Evolutionary conservation across 2,113 vertebrate genomes (phyloP).

Genomic region (Amazona guildingii): DNA sequence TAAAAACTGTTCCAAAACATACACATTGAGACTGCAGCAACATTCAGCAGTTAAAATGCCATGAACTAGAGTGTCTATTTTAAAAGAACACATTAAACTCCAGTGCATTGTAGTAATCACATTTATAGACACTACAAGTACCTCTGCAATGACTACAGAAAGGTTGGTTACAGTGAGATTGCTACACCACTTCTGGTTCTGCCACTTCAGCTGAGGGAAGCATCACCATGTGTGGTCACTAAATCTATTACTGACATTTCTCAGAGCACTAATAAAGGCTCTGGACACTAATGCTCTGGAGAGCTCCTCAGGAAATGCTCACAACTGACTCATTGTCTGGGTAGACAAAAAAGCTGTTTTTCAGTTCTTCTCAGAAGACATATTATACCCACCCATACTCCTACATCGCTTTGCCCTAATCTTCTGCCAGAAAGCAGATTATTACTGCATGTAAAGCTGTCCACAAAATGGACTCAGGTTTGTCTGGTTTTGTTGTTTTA

Average conservation of each 20-base stretch:
- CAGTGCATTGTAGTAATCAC: rapidly evolving
- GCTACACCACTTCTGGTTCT: background rate
- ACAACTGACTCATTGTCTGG: background rate
- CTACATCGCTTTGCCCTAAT: background rate
- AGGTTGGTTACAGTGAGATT: background rate
- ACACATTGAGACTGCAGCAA: background rate
- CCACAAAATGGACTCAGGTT: background rate
- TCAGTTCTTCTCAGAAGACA: background rate
- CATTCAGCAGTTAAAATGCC: background rate
- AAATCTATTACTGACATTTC: background rate
- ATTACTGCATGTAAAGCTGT: background rate
- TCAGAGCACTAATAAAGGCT: background rate
- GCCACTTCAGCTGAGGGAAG: background rate
- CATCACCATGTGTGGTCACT: background rate
- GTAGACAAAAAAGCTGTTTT: background rate
- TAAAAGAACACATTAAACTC: background rate
- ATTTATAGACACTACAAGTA: background rate
- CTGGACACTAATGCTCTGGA: background rate
- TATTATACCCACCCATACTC: background rate
- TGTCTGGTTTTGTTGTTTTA: background rate
- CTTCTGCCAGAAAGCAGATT: background rate
- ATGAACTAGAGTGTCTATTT: background rate
- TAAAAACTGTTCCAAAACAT: background rate
- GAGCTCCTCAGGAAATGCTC: background rate
- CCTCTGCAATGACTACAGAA: background rate